These are phyloP conservation scores for Athrips mouffetella DNA, from an alignment of 2,888 invertebrate genomes.

Conservation along the genomic window DNA sequence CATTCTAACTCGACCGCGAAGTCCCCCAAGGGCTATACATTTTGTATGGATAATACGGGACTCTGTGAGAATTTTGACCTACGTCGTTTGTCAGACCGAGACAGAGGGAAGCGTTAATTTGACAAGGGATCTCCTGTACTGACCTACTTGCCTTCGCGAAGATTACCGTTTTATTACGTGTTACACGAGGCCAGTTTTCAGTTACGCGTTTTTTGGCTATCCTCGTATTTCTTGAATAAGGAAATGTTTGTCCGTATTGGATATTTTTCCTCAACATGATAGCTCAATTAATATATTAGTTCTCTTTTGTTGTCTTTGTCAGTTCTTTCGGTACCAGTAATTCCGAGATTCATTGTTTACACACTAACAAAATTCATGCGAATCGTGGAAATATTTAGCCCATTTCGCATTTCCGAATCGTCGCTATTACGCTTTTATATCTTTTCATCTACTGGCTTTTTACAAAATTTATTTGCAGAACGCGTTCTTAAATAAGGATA, in stretches of 20 bases:
- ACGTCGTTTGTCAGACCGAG: conserved; percentile 65
- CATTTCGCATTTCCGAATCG: too few species aligned
- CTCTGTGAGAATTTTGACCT: conserved; percentile 28
- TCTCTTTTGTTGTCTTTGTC: too few species aligned
- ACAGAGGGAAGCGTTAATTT: conserved; percentile 73
- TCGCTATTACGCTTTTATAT: too few species aligned
- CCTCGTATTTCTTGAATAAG: not conserved
- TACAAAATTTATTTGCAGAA: too few species aligned
- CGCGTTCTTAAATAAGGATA: not conserved
- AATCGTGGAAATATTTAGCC: too few species aligned
- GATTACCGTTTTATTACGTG: conserved; percentile 42
- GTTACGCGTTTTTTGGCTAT: conserved; percentile 22
- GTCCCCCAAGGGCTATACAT: not conserved
- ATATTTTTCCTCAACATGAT: not conserved
- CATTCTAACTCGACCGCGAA: conserved; percentile 11
- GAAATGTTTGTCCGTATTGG: not conserved
- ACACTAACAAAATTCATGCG: too few species aligned
- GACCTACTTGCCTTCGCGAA: conserved; percentile 55
- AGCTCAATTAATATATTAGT: too few species aligned
- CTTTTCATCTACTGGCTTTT: too few species aligned
- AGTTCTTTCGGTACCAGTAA: too few species aligned
- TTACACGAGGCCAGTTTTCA: conserved; percentile 21
- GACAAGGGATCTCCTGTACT: conserved; percentile 67
- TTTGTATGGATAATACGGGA: conserved; percentile 9
- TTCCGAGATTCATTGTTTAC: too few species aligned